phyloP scores from a whole-genome alignment of 2,113 vertebrate genomes.

The Anguilla rostrata region DNA sequence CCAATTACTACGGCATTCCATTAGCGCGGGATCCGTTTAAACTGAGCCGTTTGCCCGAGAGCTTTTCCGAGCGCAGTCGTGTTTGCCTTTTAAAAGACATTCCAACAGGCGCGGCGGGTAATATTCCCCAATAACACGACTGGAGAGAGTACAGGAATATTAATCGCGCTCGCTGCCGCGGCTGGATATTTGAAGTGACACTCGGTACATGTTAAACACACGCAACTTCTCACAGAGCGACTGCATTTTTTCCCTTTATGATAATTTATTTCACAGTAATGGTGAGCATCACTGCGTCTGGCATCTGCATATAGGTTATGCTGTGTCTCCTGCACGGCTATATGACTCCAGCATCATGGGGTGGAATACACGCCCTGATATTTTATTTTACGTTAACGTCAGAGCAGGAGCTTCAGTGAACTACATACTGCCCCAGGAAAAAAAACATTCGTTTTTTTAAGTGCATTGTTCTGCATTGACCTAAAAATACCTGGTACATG shows the following conservation, averaged over 20 bases:
- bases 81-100: conserved; percentile 26
- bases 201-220: conserved; percentile 24
- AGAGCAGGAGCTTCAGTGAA: background rate
- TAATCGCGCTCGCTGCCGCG: conserved; percentile 17
- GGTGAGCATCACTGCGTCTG: background rate
- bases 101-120: conserved; percentile 6
- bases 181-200: conserved; percentile 26
- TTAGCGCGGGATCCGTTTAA: conserved; percentile 10
- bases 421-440: background rate
- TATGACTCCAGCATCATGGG: background rate
- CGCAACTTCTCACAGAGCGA: background rate
- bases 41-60: conserved; percentile 3
- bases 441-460: no score
- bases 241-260: conserved; percentile 29
- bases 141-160: background rate
- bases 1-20: background rate
- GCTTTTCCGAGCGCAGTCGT: background rate
- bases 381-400: background rate
- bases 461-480: no score
- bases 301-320: conserved; percentile 2
- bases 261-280: conserved; percentile 21
- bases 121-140: conserved; percentile 22
- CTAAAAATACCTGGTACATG: no score
- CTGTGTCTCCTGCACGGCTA: background rate
- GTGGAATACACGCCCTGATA: background rate